Evolutionary conservation across 2,888 invertebrate species (phyloP).

Genomic region (Melitaea athalia): DNA sequence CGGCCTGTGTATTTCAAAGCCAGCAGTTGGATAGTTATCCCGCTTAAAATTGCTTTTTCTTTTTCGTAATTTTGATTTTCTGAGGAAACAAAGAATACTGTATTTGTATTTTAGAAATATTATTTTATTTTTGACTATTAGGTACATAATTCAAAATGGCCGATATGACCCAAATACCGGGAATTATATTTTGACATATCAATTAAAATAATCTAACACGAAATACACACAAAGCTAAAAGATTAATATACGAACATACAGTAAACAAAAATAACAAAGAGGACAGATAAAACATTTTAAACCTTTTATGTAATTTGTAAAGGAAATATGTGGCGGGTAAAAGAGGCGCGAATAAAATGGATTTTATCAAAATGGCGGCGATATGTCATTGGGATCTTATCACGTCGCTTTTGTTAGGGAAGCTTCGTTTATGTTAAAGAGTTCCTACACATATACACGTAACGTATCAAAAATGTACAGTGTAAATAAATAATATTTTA

Average conservation of each 20-base stretch:
- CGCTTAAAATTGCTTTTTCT: too few species aligned
- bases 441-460: not conserved
- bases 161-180: too few species aligned
- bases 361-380: slow-evolving; percentile 10
- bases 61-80: too few species aligned
- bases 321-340: not conserved
- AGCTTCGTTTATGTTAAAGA: not conserved
- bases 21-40: too few species aligned
- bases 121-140: too few species aligned
- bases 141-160: too few species aligned
- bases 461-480: too few species aligned
- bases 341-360: not conserved
- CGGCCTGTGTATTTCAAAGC: too few species aligned
- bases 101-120: too few species aligned
- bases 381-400: not conserved
- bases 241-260: not conserved
- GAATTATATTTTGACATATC: too few species aligned
- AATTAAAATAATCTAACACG: not conserved
- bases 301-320: not conserved
- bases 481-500: too few species aligned
- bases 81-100: too few species aligned
- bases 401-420: not conserved
- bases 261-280: slow-evolving; percentile 1
- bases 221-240: not conserved
- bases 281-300: not conserved